Base-by-base conservation (phyloP, 2,113 vertebrate species). In the Mus pahari region DNA sequence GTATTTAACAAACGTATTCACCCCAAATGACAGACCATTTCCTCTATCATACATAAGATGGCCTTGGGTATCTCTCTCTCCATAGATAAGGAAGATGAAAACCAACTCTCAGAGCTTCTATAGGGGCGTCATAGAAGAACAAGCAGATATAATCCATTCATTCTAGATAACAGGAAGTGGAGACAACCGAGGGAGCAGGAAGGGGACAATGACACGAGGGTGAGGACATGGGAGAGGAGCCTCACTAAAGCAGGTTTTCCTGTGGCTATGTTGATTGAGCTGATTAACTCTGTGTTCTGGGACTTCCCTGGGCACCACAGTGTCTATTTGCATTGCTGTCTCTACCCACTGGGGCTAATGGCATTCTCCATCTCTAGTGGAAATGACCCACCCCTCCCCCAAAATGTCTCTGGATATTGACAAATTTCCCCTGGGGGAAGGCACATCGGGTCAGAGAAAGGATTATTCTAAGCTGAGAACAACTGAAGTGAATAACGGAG, bases 201-300 rank as follows among this genome's bases (percentile, higher is more conserved):
- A 22, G 11, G 48, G 31, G 10, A 26, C 6, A 11, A 26, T 0
- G 20, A 2, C n/a, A 1, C 1, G 4, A 1, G 3, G 33, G 16
- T 2, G 3, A 36, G 20, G 20, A 28, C 22, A 2, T 3, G 0
- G 1, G 1, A 20, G 48, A 19, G 55, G 1, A 0, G 0, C 0
- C 3, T 19, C 1, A 0, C 7, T 0, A 12, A 8, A 0, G 48
- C 93, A 16, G 3, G 68, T 8, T 7, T 6, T 39, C n/a, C 60
- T 17, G 3, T 0, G 6, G 33, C 26, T 7, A 4, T 19, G 3
- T 31, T 9, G 39, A n/a, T 7, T 24, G 22, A 45, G 7, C 16
- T 0, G 9, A 14, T 5, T 5, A 17, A 2, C 0, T 36, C 89
- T 19, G 1, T 13, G 11, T 13, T 42, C 19, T 5, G 36, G 28